Conservation (phyloP, 2,113 vertebrate species). For the Chaetodon auriga region DNA sequence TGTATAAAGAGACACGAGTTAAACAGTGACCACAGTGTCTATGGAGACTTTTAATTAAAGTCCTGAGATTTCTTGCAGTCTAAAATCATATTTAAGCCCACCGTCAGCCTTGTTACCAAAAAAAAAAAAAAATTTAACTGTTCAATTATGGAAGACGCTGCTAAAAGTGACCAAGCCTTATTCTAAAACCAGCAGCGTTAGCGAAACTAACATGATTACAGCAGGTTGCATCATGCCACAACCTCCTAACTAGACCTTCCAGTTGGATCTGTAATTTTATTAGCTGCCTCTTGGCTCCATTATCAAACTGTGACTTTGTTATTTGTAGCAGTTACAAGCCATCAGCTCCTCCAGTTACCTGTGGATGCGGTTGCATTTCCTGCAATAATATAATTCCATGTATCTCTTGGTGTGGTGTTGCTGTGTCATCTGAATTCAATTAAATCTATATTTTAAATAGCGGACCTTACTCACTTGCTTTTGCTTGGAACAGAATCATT, state of each 20-base stretch:
- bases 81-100: constrained; percentile 2
- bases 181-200: background rate
- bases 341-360: background rate
- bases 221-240: constrained; percentile 17
- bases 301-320: constrained; percentile 19
- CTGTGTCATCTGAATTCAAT: background rate
- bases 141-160: background rate
- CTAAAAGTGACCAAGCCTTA: background rate
- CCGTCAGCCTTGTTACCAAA: background rate
- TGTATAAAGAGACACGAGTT: background rate
- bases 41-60: too few species aligned
- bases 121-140: background rate
- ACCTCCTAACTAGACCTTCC: constrained; percentile 10
- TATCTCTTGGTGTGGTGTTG: background rate
- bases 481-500: background rate
- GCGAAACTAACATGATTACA: constrained; percentile 11
- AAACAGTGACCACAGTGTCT: too few species aligned
- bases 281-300: background rate
- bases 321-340: constrained; percentile 17
- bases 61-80: background rate
- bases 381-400: background rate
- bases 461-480: background rate
- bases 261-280: constrained; percentile 27
- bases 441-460: constrained; percentile 20
- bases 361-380: background rate